Conservation (phyloP, 2,113 vertebrate species). For the Physeter macrocephalus region DNA sequence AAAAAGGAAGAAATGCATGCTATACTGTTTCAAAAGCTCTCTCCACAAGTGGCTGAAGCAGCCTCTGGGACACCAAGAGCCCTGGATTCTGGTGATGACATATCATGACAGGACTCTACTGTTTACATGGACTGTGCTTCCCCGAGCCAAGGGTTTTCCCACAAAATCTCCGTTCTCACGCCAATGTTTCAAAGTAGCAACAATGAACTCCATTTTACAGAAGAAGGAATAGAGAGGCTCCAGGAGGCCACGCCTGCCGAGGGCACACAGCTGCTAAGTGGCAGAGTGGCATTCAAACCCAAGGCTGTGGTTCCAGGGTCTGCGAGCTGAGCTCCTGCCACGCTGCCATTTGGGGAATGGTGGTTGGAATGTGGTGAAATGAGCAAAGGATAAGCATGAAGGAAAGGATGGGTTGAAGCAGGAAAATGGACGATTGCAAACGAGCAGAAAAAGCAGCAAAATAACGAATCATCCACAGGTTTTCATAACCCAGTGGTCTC, state of each 20-base stretch:
- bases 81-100: neutral
- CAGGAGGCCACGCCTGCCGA: neutral
- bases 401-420: neutral
- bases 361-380: neutral
- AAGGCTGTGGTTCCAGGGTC: neutral
- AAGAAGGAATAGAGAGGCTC: neutral
- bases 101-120: neutral
- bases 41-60: neutral
- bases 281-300: neutral
- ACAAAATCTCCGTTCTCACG: neutral
- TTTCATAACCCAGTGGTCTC: neutral
- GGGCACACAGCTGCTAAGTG: neutral
- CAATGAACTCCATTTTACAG: neutral
- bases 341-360: rapidly evolving
- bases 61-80: neutral
- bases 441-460: neutral
- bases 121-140: neutral
- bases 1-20: neutral
- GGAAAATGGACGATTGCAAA: neutral
- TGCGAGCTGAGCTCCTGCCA: rapidly evolving
- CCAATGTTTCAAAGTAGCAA: neutral
- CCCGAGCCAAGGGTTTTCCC: neutral
- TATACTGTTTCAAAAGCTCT: neutral
- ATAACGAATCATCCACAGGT: neutral
- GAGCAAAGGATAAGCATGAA: neutral